Conservation (phyloP, 2,797 vertebrate genomes). For the Synanceia verrucosa region DNA sequence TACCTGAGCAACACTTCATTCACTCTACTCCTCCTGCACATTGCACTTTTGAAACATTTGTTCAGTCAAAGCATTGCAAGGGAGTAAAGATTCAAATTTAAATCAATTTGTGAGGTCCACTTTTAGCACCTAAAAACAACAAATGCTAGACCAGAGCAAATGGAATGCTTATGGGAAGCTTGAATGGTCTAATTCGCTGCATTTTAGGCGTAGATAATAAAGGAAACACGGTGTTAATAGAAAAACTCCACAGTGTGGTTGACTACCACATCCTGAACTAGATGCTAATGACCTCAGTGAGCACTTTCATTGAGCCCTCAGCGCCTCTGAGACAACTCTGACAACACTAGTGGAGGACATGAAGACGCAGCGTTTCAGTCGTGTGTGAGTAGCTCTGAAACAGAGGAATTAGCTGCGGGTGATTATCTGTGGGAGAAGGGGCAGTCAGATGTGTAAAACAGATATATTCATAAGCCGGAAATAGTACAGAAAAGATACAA, state of each 20-base stretch:
- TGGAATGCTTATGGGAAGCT: constrained; percentile 38
- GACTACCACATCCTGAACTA: constrained; percentile 36
- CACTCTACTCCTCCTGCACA: background rate
- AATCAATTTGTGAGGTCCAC: background rate
- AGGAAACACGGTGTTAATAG: constrained; percentile 28
- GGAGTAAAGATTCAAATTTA: constrained; percentile 2
- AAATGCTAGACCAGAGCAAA: constrained; percentile 29
- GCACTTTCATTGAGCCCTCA: constrained; percentile 4
- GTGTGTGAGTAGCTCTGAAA: constrained; percentile 16
- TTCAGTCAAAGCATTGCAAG: constrained; percentile 21
- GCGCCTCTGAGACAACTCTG: constrained; percentile 1
- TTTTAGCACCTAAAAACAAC: constrained; percentile 15
- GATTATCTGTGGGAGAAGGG: constrained; percentile 34
- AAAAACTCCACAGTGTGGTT: constrained; percentile 34
- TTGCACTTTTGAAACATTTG: constrained; percentile 27
- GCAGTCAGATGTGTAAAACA: constrained; percentile 51
- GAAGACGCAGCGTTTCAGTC: constrained; percentile 27
- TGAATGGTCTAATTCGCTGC: constrained; percentile 12
- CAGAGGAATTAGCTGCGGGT: constrained; percentile 26
- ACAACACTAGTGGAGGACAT: constrained; percentile 22
- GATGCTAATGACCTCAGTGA: constrained; percentile 14
- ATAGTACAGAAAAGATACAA: constrained; percentile 66
- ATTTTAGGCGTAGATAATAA: constrained; percentile 12
- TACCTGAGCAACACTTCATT: constrained; percentile 44
- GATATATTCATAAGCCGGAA: constrained; percentile 57